These are phyloP conservation scores for Erythrolamprus reginae DNA, from an alignment of 2,113 vertebrate species.

Conservation along the genomic window DNA sequence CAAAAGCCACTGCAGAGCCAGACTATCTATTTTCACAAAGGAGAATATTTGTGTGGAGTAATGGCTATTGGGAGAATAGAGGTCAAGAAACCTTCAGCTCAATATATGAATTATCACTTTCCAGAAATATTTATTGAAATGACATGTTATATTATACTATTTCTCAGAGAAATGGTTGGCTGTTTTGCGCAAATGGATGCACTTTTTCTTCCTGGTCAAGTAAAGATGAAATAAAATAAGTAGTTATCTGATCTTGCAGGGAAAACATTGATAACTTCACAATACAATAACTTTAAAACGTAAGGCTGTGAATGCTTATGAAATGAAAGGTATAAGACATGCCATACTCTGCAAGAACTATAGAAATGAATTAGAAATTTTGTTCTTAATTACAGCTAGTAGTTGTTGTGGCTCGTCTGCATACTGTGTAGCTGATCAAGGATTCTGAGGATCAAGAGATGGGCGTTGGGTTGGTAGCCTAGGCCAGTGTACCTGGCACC, in stretches of 20 bases:
- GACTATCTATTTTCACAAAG: slow-evolving; percentile 17
- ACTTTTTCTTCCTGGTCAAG: not conserved
- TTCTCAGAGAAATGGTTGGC: not conserved
- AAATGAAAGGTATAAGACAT: not conserved
- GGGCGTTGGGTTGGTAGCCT: no score
- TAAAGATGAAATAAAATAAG: slow-evolving; percentile 13
- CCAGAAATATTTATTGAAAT: slow-evolving; percentile 18
- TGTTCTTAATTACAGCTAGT: no score
- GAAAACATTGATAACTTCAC: not conserved
- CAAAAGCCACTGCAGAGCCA: not conserved
- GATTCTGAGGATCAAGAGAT: no score
- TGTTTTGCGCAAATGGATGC: not conserved
- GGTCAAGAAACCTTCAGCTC: slow-evolving; percentile 8
- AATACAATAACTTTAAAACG: not conserved
- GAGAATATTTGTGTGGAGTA: slow-evolving; percentile 13
- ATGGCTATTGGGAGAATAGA: slow-evolving; percentile 18
- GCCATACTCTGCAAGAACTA: not conserved
- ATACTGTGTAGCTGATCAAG: no score
- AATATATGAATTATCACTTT: slow-evolving; percentile 23
- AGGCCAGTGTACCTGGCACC: no score
- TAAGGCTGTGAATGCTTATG: not conserved
- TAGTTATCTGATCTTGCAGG: not conserved
- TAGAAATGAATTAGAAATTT: not conserved
- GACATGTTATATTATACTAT: slow-evolving; percentile 2
- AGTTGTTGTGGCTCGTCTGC: no score